Conservation (phyloP, 1,140 invertebrate species). For the Apis cerana region DNA sequence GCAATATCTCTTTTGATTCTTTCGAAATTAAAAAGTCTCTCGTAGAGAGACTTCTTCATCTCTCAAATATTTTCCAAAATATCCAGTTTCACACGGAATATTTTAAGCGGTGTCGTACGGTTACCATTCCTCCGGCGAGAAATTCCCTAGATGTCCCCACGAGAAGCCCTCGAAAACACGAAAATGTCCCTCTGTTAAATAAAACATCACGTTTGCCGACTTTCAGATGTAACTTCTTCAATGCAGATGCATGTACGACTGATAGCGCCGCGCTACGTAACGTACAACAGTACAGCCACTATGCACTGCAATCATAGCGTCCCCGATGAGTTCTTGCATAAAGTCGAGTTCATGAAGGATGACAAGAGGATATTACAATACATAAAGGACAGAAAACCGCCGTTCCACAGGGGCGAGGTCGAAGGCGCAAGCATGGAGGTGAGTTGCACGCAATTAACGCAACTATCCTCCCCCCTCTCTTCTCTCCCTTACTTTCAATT, state of each 20-base stretch:
- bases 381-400: constrained; percentile 87
- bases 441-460: constrained; percentile 73
- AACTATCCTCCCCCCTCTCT: no score
- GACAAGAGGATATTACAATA: constrained; percentile 90
- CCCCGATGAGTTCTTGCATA: constrained; percentile 76
- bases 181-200: not conserved
- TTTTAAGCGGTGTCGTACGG: no score
- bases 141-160: not conserved
- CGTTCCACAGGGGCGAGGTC: constrained; percentile 85
- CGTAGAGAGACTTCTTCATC: no score
- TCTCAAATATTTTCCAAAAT: no score
- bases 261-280: constrained; percentile 79
- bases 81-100: no score
- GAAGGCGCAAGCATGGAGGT: constrained; percentile 88
- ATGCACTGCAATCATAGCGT: constrained; percentile 80
- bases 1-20: no score
- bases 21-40: no score
- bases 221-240: constrained; percentile 71
- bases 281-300: constrained; percentile 73
- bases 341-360: constrained; percentile 87
- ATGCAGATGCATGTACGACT: constrained; percentile 76
- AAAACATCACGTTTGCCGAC: constrained; percentile 23
- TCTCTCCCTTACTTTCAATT: not conserved
- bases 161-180: not conserved
- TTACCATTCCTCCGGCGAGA: not conserved